Conservation (phyloP, 1,140 invertebrate genomes). For the Drusus annulatus region DNA sequence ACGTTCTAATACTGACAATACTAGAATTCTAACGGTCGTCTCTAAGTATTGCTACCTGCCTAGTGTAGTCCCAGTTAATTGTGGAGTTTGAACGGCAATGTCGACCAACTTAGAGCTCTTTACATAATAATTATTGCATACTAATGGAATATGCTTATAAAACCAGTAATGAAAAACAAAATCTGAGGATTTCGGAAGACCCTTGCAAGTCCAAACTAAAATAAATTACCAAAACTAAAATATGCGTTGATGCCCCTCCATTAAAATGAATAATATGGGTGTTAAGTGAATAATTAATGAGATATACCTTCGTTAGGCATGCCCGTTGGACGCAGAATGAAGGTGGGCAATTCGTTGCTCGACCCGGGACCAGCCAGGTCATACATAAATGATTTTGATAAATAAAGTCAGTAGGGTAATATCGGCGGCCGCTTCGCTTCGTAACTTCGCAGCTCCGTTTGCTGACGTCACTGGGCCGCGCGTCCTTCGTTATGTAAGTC, state of each 20-base stretch:
- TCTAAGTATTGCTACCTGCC: too few relatives aligned
- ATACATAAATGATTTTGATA: constrained; percentile 31
- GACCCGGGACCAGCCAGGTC: constrained; percentile 1
- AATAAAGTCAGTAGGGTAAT: constrained; percentile 8
- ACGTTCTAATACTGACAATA: too few relatives aligned
- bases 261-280: constrained; percentile 23
- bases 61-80: too few relatives aligned
- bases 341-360: constrained; percentile 27
- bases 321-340: constrained; percentile 3
- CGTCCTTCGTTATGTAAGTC: neutral
- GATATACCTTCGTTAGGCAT: constrained; percentile 42
- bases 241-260: neutral
- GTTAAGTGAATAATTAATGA: constrained; percentile 44
- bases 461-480: neutral
- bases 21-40: too few relatives aligned
- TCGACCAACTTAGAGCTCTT: too few relatives aligned
- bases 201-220: too few relatives aligned
- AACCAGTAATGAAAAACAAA: too few relatives aligned
- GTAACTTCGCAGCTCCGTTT: neutral
- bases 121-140: too few relatives aligned
- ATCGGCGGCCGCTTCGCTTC: neutral
- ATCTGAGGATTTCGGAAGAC: too few relatives aligned
- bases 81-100: too few relatives aligned
- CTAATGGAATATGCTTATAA: too few relatives aligned
- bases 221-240: constrained; percentile 5